Base-by-base conservation (phyloP, 1,140 invertebrate species). In the Proctacanthus coquilletti region DNA sequence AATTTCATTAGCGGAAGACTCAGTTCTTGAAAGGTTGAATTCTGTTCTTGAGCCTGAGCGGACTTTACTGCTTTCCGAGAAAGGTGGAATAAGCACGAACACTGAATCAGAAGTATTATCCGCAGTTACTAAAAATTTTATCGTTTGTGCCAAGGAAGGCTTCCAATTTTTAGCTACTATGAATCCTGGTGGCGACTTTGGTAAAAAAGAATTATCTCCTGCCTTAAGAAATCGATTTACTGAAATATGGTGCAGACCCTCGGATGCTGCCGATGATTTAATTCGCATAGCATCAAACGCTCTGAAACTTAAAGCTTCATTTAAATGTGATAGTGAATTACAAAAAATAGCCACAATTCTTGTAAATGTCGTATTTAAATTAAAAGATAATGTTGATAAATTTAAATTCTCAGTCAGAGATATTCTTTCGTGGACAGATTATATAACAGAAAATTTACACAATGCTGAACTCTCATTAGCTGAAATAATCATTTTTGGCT, bases 101-200 rank as follows among this genome's bases (percentile, higher is more conserved):
- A 39, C 54, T 20, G 52, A 62, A 13, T 60, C 64, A 17, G 65
- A 76, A 21, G 53, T 68, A 35, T 50, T 49, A 19, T 49, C 52
- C 41, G 40, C 44, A 13, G 41, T 55, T 2, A 62, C 60, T 44
- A 62, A 67, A 1, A 70, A 74, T 48, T 68, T 70, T 42, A 59
- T 80, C 2, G 72, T 89, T 21, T 64, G 68, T 20, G 94, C 95
- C 0, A 51, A 75, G 42, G 49, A 74, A 10, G 70, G 75, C 9
- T 99, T 99, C 57, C 74, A 86, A 43, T 86, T 98, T 49, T 74
- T 98, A 38, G 89, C 89, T 5, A 99, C 96, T 1, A 99, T 99
- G 96, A 99, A 99, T 69, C 96, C 96, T 15, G 93, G 93, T 13
- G 95, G 96, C 8, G 96, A 99, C 71, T 98, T 88, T 65, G 96